phyloP scores from a whole-genome alignment of 2,113 vertebrate genomes.

The Labeo catla region DNA sequence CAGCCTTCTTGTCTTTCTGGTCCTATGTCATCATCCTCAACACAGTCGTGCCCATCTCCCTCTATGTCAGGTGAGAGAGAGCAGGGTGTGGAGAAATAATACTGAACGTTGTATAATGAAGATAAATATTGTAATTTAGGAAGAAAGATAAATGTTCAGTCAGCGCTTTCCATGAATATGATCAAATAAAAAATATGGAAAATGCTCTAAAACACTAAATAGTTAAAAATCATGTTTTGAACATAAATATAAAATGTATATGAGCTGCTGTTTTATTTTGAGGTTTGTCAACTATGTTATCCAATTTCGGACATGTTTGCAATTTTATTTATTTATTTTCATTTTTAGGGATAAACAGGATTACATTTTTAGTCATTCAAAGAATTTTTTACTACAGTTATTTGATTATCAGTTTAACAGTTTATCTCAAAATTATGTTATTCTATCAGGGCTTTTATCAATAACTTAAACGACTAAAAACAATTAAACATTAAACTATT shows the following conservation, averaged over 20 bases:
- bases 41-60: constrained; percentile 94
- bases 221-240: not conserved
- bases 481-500: too few relatives aligned
- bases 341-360: not conserved
- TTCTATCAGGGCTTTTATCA: not conserved
- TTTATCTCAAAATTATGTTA: not conserved
- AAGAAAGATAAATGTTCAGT: not conserved
- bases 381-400: not conserved
- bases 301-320: not conserved
- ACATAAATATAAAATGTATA: not conserved
- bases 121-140: not conserved
- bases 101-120: too few relatives aligned
- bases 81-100: not conserved
- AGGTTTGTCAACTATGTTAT: not conserved
- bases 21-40: constrained; percentile 98
- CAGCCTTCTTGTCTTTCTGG: constrained; percentile 96
- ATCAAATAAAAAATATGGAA: not conserved
- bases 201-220: not conserved
- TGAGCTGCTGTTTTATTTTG: not conserved
- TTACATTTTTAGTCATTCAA: not conserved
- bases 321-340: not conserved
- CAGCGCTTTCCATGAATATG: not conserved
- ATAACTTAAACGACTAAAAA: not conserved
- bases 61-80: constrained; percentile 89
- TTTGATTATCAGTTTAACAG: not conserved